phyloP scores from a whole-genome alignment of 2,888 invertebrate genomes.

The Saturnia pavonia region DNA sequence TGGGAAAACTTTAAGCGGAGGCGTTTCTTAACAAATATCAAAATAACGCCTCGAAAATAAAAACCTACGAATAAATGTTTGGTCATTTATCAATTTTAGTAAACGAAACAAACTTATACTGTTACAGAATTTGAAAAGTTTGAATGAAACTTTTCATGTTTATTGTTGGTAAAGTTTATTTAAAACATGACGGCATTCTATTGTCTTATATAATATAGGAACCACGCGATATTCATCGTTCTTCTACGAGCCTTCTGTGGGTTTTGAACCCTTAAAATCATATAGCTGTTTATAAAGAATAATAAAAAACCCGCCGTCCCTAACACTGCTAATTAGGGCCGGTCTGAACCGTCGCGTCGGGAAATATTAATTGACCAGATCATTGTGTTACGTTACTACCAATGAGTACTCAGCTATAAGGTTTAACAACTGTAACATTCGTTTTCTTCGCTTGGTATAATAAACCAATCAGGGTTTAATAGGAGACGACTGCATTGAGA shows the following conservation, averaged over 20 bases:
- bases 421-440: no score
- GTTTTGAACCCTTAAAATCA: not conserved
- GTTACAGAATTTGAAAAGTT: not conserved
- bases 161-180: not conserved
- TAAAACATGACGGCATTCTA: not conserved
- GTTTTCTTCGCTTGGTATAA: no score
- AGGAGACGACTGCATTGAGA: no score
- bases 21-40: not conserved
- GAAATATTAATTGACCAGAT: no score
- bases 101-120: not conserved
- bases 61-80: not conserved
- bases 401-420: no score
- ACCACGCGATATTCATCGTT: no score
- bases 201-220: not conserved
- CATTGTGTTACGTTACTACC: no score
- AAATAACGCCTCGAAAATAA: not conserved
- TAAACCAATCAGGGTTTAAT: no score
- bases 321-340: no score
- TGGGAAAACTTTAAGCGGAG: constrained; percentile 1
- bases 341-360: no score
- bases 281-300: no score
- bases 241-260: not conserved
- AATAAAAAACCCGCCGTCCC: no score
- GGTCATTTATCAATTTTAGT: not conserved
- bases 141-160: not conserved